Percentiles rank a stretch among this genome's conserved stretches.
phyloP scores from a whole-genome alignment of 1,140 invertebrate genomes.

The Monochamus saltuarius region DNA sequence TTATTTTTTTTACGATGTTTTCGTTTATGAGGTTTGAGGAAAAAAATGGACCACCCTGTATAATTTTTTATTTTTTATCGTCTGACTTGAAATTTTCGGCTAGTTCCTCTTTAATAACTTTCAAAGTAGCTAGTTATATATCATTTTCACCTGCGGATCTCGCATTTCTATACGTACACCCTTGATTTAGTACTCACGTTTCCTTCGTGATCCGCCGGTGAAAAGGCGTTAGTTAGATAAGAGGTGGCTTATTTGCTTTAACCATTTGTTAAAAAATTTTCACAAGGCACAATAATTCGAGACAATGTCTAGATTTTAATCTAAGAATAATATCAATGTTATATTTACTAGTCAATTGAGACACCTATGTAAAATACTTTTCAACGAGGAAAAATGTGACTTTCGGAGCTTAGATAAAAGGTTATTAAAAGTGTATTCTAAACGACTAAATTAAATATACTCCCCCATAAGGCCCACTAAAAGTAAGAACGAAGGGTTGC shows the following conservation, averaged over 20 bases:
- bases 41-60: too few relatives aligned
- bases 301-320: conserved; percentile 40
- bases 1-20: too few relatives aligned
- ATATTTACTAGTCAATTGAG: conserved; percentile 49
- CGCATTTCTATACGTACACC: conserved; percentile 1
- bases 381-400: conserved; percentile 1
- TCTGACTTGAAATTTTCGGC: too few relatives aligned
- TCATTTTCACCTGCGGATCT: neutral
- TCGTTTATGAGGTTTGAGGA: too few relatives aligned
- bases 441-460: neutral
- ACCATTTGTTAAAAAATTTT: conserved; percentile 38
- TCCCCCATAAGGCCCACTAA: neutral
- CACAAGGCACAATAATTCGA: conserved; percentile 43
- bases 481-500: too few relatives aligned
- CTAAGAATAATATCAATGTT: conserved; percentile 38
- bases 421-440: neutral
- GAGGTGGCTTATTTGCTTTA: conserved; percentile 34
- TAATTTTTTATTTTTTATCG: too few relatives aligned
- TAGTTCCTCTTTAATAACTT: neutral
- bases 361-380: conserved; percentile 1
- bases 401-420: neutral
- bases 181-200: conserved; percentile 6
- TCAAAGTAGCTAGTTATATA: neutral
- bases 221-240: conserved; percentile 25
- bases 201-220: conserved; percentile 14